phyloP scores from a whole-genome alignment of 2,797 vertebrate species.

The Furcifer pardalis region DNA sequence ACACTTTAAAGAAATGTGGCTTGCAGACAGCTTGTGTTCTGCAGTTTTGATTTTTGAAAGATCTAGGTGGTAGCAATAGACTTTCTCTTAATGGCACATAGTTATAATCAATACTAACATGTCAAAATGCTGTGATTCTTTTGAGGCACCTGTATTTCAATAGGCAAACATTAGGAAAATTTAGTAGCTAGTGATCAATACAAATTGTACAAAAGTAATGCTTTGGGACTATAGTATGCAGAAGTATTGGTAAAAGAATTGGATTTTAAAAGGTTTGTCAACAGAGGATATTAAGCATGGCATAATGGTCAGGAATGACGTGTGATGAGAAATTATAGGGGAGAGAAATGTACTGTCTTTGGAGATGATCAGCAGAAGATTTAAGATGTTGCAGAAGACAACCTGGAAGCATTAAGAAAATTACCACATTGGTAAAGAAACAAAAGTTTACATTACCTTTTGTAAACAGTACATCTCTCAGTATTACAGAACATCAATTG shows the following conservation, averaged over 20 bases:
- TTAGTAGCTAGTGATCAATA: conserved; percentile 30
- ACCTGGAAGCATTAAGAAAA: conserved; percentile 39
- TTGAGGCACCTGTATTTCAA: conserved; percentile 33
- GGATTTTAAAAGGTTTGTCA: not conserved
- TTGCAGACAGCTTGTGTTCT: not conserved
- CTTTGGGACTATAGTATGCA: conserved; percentile 24
- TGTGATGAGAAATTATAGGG: conserved; percentile 13
- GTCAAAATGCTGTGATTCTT: conserved; percentile 38
- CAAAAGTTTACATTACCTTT: not conserved
- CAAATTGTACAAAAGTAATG: conserved; percentile 21
- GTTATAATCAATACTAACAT: conserved; percentile 16
- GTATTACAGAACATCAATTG: not conserved
- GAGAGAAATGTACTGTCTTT: conserved; percentile 43
- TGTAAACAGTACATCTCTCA: not conserved
- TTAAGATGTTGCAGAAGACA: conserved; percentile 24
- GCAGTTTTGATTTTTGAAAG: conserved; percentile 48
- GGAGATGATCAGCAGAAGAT: conserved; percentile 46
- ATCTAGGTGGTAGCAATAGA: conserved; percentile 3
- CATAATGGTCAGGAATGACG: conserved; percentile 35
- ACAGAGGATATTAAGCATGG: conserved; percentile 2
- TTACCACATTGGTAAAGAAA: not conserved
- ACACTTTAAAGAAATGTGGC: not conserved
- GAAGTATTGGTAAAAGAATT: conserved; percentile 17
- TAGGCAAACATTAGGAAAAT: conserved; percentile 33
- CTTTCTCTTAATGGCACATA: not conserved